phyloP scores from a whole-genome alignment of 2,888 invertebrate genomes.

The Tipula vernalis region DNA sequence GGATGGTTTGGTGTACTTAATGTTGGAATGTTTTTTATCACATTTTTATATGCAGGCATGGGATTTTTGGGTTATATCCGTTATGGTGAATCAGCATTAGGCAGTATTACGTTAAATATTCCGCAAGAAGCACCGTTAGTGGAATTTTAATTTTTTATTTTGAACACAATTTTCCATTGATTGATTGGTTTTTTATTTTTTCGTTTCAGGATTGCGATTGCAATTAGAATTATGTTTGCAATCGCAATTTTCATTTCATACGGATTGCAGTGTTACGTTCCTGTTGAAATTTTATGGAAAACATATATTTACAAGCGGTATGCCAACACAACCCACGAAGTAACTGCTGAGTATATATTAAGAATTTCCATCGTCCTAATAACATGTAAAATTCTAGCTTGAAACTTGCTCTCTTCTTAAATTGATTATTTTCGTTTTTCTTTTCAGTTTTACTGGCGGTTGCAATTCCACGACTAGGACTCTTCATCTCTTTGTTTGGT shows the following conservation, averaged over 20 bases:
- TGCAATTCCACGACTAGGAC: conserved; percentile 53
- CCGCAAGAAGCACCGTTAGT: conserved; percentile 43
- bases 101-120: conserved; percentile 74
- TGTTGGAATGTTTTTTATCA: conserved; percentile 65
- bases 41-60: conserved; percentile 59
- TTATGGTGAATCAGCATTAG: conserved; percentile 54
- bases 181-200: background rate
- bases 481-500: conserved; percentile 66
- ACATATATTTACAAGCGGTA: conserved; percentile 34
- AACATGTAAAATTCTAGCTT: conserved; percentile 43
- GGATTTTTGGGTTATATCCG: conserved; percentile 78
- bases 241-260: conserved; percentile 68
- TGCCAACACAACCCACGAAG: conserved; percentile 29
- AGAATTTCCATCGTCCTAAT: conserved; percentile 41
- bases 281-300: conserved; percentile 64
- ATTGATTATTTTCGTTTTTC: conserved; percentile 5
- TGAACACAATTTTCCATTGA: conserved; percentile 9
- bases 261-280: conserved; percentile 81
- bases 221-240: conserved; percentile 48
- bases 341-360: conserved; percentile 40
- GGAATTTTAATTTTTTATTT: background rate
- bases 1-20: conserved; percentile 69
- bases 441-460: conserved; percentile 59
- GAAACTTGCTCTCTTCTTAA: background rate
- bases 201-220: conserved; percentile 45